Base-by-base conservation (phyloP, 2,797 vertebrate genomes). In the Clarias platycephalus region DNA sequence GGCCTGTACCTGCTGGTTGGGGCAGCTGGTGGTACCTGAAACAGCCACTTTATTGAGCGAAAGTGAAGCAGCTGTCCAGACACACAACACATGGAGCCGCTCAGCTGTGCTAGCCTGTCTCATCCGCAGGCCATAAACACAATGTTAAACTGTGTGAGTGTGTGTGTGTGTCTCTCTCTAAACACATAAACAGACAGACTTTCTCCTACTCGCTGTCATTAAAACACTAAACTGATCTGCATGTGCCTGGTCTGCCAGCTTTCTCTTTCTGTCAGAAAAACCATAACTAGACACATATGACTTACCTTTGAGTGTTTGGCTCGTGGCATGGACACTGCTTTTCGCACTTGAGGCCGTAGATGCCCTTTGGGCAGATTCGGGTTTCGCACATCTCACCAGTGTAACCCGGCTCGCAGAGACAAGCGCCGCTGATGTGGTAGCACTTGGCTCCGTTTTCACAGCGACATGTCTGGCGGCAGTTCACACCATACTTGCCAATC, bases 351-450 rank as follows among this genome's bases (percentile, higher is more conserved):
- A 96, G 95, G 83, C 98, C 97, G 0, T 99, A 99, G 80, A 91
- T 85, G 1, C 95, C 95, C 10, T 97, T 95, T 0, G 95, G 90
- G 87, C 98, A 99, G 66, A 97, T 92, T n/a, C 97, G 95, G 0
- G 93, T 93, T 83, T 97, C 96, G 2, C 98, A 99, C 28, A 26
- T 92, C 79, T 95, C 93, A 0, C 98, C 98, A 0, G 94, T 95
- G 91, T 95, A 98, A 9, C 98, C 98, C 0, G 94, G 93, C 88
- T 98, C 97, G 28, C 98, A 99, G 68, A 96, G 87, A 86, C 98
- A 99, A 0, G 94, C 89, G 0, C 98, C 98, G 0, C 94, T 97
- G 90, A 97, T 95, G 20, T 98, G 97, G 91, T 96, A 96, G 78
- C 98, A 99, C 83, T 96, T 95, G 24, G 94, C 94, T 44, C 96